Evolutionary conservation across 2,888 invertebrate genomes (phyloP), one percentile per base, ranked within the genome.

Genomic region (Eugnorisma glareosa): DNA sequence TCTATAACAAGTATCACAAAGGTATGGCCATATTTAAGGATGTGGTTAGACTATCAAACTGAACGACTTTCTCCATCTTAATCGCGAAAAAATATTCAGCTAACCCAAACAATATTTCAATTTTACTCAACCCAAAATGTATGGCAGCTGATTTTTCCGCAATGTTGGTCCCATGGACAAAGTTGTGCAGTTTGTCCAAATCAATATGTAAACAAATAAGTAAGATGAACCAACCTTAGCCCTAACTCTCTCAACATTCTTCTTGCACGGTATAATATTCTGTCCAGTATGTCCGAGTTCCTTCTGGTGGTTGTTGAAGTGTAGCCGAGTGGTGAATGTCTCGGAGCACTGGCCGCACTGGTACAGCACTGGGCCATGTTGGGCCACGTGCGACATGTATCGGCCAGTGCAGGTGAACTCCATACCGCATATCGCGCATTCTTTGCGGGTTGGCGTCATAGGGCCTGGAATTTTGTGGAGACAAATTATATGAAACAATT

Each of bases 281-380:
- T 97, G 96, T 0, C 97, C 97, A 15, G 84, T 88, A 88, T 98
- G 98, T 0, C 93, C 93, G 0, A 93, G 93, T 92, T 95, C 94
- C 75, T 94, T 93, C 91, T 98, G 98, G 93, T 98, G 98, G 28
- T 95, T 89, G 35, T 93, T 93, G 84, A 98, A 96, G 69, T 92
- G 93, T 7, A 97, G 93, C 79, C 97, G 95, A 4, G 96, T 96
- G 18, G 94, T 90, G 91, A 97, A 97, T 51, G 93, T 91, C 48
- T 93, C 92, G 21, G 93, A 91, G 89, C 98, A 98, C 75, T 95
- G 92, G 1, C 83, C 92, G 92, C 98, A 98, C 88, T 97, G 97
- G 91, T 97, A 98, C 72, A 95, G 94, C 28, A 97, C 97, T 28
- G 97, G 97, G 77, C 97, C 97, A 91, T 98, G 98, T 69, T 96